Evolutionary conservation across 2,797 vertebrate species (phyloP).

Genomic region (Darevskia nairensis): DNA sequence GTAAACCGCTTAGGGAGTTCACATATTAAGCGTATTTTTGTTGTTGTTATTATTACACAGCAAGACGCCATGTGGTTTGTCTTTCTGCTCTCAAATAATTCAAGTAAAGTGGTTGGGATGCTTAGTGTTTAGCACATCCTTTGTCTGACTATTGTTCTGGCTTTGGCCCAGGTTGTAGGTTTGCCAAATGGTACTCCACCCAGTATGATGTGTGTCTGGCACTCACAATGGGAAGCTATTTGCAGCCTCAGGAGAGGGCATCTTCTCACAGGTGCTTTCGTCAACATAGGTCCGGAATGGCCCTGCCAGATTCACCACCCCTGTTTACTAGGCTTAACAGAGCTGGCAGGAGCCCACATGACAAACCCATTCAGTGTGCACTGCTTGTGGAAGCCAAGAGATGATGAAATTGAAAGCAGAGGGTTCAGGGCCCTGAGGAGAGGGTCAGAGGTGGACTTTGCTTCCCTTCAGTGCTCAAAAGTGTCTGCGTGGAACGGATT

Average conservation of each 20-base stretch:
- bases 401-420: neutral
- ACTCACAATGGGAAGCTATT: constrained; percentile 11
- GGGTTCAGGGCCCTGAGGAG: no score
- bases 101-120: no score
- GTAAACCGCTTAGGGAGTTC: no score
- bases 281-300: neutral
- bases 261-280: neutral
- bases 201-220: neutral
- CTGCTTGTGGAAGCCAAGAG: neutral
- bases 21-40: no score
- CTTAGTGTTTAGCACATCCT: neutral
- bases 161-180: neutral
- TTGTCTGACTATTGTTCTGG: neutral
- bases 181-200: neutral
- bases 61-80: neutral
- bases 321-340: constrained; percentile 20
- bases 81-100: neutral
- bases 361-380: neutral
- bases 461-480: neutral
- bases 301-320: neutral
- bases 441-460: no score
- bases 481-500: neutral
- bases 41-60: neutral
- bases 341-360: constrained; percentile 11
- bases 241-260: neutral